These are phyloP conservation scores for Acanthornis magna DNA, from an alignment of 2,797 vertebrate genomes.

Conservation along the genomic window DNA sequence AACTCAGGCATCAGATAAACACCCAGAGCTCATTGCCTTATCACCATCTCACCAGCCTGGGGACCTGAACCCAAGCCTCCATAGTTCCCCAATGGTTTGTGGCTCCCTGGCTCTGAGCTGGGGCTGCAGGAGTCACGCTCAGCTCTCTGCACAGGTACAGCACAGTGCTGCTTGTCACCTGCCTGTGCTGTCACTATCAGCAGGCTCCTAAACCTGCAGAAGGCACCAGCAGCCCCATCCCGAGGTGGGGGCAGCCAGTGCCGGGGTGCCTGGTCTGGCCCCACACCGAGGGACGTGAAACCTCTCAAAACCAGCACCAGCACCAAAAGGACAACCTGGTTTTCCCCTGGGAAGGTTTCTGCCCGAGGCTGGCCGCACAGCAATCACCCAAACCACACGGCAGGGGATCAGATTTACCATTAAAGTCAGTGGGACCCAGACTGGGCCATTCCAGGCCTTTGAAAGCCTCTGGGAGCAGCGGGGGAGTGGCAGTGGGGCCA, in stretches of 20 bases:
- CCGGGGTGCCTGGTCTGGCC: neutral
- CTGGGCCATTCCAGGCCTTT: neutral
- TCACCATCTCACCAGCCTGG: neutral
- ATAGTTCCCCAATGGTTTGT: neutral
- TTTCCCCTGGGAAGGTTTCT: neutral
- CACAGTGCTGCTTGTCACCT: neutral
- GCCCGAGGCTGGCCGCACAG: neutral
- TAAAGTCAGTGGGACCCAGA: neutral
- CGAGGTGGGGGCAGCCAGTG: neutral
- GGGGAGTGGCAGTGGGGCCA: neutral
- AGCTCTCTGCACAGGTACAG: neutral
- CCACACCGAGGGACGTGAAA: neutral
- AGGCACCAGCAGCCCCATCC: neutral
- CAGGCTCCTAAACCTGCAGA: neutral
- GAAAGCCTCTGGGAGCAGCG: neutral
- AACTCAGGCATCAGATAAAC: neutral
- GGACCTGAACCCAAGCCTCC: neutral
- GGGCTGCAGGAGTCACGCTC: neutral
- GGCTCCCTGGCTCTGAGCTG: neutral
- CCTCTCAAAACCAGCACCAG: neutral
- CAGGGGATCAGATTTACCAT: neutral
- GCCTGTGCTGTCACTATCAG: accelerated
- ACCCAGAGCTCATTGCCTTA: neutral
- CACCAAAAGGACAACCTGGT: neutral
- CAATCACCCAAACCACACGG: neutral